These are phyloP conservation scores for Sebastes fasciatus DNA, from an alignment of 2,113 vertebrate species.

Conservation along the genomic window DNA sequence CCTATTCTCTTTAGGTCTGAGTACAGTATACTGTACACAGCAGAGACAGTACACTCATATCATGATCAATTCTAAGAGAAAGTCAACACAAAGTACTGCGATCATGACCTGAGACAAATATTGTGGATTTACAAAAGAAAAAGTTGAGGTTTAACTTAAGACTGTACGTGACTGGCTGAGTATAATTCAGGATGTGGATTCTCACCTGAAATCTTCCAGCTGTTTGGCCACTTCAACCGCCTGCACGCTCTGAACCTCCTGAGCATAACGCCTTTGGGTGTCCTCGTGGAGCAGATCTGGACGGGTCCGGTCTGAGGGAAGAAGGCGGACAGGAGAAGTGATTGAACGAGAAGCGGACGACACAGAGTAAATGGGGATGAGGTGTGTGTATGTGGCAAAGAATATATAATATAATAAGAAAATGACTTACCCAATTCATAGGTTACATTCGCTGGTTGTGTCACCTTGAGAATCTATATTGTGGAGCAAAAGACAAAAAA, in stretches of 20 bases:
- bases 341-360: not conserved
- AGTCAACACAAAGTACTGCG: too few species aligned
- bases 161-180: not conserved
- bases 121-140: not conserved
- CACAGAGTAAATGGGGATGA: not conserved
- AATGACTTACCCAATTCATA: conserved; percentile 73
- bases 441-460: not conserved
- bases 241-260: conserved; percentile 83
- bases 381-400: not conserved
- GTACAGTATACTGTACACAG: not conserved
- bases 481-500: conserved; percentile 27
- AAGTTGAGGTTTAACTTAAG: not conserved
- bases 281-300: conserved; percentile 88
- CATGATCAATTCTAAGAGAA: not conserved
- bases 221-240: conserved; percentile 81
- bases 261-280: conserved; percentile 75
- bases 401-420: not conserved
- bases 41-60: not conserved
- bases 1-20: not conserved
- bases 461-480: conserved; percentile 73
- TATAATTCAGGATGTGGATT: not conserved
- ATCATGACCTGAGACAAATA: not conserved
- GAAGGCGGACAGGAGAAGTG: not conserved
- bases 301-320: conserved; percentile 85
- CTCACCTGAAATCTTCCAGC: conserved; percentile 90